These are phyloP conservation scores for Crocidura indochinensis DNA, from an alignment of 2,797 vertebrate genomes.

Conservation along the genomic window DNA sequence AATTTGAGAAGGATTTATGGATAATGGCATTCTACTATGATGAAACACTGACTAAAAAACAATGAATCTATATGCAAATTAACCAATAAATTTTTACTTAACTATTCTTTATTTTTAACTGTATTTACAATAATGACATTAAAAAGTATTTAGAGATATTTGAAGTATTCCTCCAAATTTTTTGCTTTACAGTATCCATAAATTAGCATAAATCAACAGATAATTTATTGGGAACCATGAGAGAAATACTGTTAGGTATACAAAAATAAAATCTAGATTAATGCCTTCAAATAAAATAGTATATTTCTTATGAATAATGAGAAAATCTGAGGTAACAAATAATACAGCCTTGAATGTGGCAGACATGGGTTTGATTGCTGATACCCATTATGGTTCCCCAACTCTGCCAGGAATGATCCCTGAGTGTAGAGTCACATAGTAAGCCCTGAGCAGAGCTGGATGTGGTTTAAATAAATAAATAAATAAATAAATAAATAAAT, in stretches of 20 bases:
- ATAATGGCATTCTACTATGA: neutral
- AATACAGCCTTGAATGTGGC: no score
- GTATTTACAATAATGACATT: constrained; percentile 21
- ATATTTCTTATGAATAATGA: constrained; percentile 40
- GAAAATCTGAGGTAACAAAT: neutral
- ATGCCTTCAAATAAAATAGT: constrained; percentile 2
- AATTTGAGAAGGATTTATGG: neutral
- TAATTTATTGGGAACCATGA: constrained; percentile 5
- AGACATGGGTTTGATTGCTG: no score
- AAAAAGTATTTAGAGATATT: constrained; percentile 17
- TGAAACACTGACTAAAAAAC: constrained; percentile 26
- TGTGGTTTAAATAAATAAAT: no score
- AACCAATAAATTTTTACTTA: constrained; percentile 29
- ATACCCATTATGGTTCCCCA: no score
- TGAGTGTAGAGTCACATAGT: no score
- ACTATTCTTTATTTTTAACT: constrained; percentile 23
- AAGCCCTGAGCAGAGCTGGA: no score
- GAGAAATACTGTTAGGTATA: constrained; percentile 8
- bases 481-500: no score
- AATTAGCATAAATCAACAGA: constrained; percentile 43
- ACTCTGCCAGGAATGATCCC: no score
- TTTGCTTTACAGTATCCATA: constrained; percentile 34
- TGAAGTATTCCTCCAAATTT: constrained; percentile 42
- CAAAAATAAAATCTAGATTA: constrained; percentile 52
- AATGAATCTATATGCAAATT: constrained; percentile 30